phyloP scores from a whole-genome alignment of 2,797 vertebrate species.

The Liasis olivaceus region DNA sequence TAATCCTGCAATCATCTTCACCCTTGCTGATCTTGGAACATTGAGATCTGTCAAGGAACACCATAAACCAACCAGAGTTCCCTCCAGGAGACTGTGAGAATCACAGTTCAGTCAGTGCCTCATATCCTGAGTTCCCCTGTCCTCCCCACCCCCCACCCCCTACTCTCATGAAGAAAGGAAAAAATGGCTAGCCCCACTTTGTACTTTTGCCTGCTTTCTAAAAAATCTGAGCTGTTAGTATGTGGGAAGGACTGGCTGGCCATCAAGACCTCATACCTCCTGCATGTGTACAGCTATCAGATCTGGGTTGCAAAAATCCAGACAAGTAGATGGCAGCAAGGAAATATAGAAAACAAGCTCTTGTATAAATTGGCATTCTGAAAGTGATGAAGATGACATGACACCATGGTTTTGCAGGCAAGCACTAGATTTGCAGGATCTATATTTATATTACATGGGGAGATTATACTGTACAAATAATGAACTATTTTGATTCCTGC shows the following conservation, averaged over 20 bases:
- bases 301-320: background rate
- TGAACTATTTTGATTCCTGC: slow-evolving; percentile 12
- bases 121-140: background rate
- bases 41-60: background rate
- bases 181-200: background rate
- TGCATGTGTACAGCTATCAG: background rate
- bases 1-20: background rate
- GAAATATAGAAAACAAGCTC: background rate
- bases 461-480: background rate
- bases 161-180: background rate
- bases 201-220: background rate
- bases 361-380: background rate
- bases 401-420: background rate
- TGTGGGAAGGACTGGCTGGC: background rate
- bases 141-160: background rate
- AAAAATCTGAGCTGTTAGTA: background rate
- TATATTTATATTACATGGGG: background rate
- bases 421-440: background rate
- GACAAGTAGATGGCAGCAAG: background rate
- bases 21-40: background rate
- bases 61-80: background rate
- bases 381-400: background rate
- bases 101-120: background rate
- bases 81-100: background rate
- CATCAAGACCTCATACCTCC: background rate